Evolutionary conservation across 2,888 invertebrate genomes (phyloP).

Genomic region (Cephalotes varians): DNA sequence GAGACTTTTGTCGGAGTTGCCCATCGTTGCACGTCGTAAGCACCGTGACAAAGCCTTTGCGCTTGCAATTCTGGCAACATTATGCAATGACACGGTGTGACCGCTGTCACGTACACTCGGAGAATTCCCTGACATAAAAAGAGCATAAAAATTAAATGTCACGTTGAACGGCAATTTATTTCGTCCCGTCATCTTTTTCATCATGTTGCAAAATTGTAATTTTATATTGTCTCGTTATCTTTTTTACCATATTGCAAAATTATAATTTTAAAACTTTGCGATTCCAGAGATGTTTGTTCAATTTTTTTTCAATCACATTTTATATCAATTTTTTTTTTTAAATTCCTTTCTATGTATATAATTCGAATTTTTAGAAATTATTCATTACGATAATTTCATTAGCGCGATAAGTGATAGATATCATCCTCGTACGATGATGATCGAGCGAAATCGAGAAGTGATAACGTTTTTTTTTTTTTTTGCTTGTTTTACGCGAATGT

Average conservation of each 20-base stretch:
- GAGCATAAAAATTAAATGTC: not conserved
- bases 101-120: not conserved
- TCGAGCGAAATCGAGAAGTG: constrained; percentile 18
- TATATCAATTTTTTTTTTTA: not conserved
- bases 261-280: not conserved
- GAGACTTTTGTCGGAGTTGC: not conserved
- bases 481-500: constrained; percentile 33
- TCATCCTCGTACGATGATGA: constrained; percentile 9
- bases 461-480: constrained; percentile 60
- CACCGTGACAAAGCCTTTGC: constrained; percentile 27
- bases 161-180: constrained; percentile 14
- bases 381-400: constrained; percentile 1
- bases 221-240: too few species aligned
- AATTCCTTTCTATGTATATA: not conserved
- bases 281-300: not conserved
- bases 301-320: not conserved
- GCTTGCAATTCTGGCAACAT: constrained; percentile 38
- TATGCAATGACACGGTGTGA: constrained; percentile 35
- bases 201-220: not conserved
- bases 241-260: not conserved
- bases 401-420: not conserved
- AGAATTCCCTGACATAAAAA: not conserved
- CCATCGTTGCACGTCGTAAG: constrained; percentile 23
- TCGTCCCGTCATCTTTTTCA: not conserved
- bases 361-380: not conserved